Percentiles rank a stretch among this genome's conserved stretches.
Evolutionary conservation across 2,113 vertebrate species (phyloP).

Genomic region (Microcebus ravelobensis): DNA sequence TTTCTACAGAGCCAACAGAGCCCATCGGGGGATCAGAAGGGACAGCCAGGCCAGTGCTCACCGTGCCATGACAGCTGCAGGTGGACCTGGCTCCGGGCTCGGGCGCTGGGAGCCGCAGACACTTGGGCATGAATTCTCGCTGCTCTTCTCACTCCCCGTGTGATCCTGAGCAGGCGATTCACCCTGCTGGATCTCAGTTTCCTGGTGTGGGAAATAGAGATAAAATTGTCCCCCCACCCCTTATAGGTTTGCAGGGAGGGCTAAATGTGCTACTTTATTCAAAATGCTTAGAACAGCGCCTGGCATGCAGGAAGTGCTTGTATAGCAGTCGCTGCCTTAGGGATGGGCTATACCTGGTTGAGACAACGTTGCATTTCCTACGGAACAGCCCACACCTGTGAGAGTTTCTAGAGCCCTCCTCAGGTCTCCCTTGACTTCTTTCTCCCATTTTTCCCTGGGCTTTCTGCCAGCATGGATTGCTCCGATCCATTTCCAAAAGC

Average conservation of each 20-base stretch:
- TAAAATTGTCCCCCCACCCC: neutral
- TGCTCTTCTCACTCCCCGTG: accelerated
- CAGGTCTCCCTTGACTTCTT: neutral
- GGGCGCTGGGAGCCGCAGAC: neutral
- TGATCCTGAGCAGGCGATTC: neutral
- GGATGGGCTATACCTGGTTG: accelerated
- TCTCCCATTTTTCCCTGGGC: too few species aligned
- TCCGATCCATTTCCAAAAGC: neutral
- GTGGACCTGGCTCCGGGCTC: neutral
- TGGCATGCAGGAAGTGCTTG: neutral
- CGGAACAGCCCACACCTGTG: accelerated
- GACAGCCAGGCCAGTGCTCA: neutral
- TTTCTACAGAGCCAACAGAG: conserved; percentile 6
- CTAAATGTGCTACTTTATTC: neutral
- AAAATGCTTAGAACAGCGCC: too few species aligned
- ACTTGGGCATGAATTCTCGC: neutral
- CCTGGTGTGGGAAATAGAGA: neutral
- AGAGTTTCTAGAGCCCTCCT: neutral
- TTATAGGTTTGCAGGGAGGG: neutral
- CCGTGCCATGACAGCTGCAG: accelerated
- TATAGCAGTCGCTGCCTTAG: neutral
- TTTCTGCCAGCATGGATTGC: too few species aligned
- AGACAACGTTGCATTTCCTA: accelerated
- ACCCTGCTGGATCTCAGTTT: neutral
- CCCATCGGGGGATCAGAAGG: neutral